A percentile compares a stretch with the other conserved stretches of the same genome.
Conservation (phyloP, 2,113 vertebrate genomes). For the Rostratula benghalensis region DNA sequence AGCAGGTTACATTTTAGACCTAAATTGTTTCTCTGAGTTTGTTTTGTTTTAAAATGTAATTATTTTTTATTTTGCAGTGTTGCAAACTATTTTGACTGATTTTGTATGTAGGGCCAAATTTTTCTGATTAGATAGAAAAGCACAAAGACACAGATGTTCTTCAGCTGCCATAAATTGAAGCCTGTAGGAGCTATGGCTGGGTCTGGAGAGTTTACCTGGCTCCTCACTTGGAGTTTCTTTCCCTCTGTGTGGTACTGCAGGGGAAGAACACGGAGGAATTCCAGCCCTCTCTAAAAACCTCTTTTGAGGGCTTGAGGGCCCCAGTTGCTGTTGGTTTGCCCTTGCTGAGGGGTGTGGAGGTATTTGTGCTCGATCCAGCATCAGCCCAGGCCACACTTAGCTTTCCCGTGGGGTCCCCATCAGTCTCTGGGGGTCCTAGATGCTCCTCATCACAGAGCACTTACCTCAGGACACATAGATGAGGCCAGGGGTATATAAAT, state of each 20-base stretch:
- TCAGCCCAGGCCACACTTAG: background rate
- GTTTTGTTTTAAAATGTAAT: background rate
- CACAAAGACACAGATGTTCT: background rate
- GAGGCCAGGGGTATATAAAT: background rate
- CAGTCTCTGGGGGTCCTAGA: background rate
- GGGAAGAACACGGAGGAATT: background rate
- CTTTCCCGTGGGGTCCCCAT: background rate
- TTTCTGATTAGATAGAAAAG: background rate
- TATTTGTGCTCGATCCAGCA: background rate
- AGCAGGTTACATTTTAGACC: background rate
- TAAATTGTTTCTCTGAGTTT: background rate
- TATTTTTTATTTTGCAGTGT: background rate
- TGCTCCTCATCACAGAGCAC: background rate
- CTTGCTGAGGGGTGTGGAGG: background rate
- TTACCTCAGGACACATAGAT: background rate
- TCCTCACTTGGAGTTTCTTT: background rate
- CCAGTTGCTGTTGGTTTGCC: background rate
- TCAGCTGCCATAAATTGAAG: background rate
- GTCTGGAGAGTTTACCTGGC: background rate
- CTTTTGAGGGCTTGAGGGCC: background rate
- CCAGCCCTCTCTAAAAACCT: background rate
- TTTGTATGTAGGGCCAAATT: background rate
- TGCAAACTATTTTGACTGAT: background rate
- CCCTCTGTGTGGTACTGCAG: background rate
- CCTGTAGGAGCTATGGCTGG: rapidly evolving